Evolutionary conservation across 23 tunicate genomes (phyloP), one percentile per base, ranked within the genome.

Genomic region (Oikopleura albicans): DNA sequence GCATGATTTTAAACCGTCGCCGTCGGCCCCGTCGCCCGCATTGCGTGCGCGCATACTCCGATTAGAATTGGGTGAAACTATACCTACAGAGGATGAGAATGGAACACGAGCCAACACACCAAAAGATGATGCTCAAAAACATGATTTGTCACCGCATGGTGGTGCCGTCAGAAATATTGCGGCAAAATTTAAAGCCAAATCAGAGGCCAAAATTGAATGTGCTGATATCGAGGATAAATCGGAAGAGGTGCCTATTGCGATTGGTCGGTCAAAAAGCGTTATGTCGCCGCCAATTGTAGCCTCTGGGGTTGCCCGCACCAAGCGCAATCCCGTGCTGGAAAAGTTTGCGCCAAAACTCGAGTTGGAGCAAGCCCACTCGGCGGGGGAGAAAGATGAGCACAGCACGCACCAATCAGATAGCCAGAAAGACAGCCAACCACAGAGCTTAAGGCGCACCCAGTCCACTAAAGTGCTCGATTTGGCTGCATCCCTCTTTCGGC

Each of bases 331-430:
- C 37, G 79, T 71, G 4, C 35, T 71, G 37, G 79, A 71, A 29
- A 71, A 71, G 37, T 71, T 71, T 31, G 79, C 79, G 79, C 79
- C 79, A 29, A 71, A 71, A 12, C 79, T 71, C 37, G 79, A 71
- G 27, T 29, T 71, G 31, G 79, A 71, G 37, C 79, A 27, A 29
- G 22, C 16, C 59, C 22, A 8, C 16, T 22, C 8, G 22, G 22
- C 16, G 8, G 8, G 16, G 22, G 59, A 49, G 16, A 49, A 49
- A 49, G 59, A 49, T 8, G n/a, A n/a, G n/a, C n/a, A n/a, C n/a
- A n/a, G n/a, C n/a, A 71, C 37, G 4, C 37, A 34, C 4, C 36
- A 16, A 16, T 71, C 35, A 16, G 79, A 71, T 12, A 8, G 16
- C 22, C 12, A 49, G 22, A 49, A 49, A 49, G 63, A 49, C 63